These are phyloP conservation scores for Plectus sambesii DNA, from an alignment of 1,140 invertebrate species.

Conservation along the genomic window DNA sequence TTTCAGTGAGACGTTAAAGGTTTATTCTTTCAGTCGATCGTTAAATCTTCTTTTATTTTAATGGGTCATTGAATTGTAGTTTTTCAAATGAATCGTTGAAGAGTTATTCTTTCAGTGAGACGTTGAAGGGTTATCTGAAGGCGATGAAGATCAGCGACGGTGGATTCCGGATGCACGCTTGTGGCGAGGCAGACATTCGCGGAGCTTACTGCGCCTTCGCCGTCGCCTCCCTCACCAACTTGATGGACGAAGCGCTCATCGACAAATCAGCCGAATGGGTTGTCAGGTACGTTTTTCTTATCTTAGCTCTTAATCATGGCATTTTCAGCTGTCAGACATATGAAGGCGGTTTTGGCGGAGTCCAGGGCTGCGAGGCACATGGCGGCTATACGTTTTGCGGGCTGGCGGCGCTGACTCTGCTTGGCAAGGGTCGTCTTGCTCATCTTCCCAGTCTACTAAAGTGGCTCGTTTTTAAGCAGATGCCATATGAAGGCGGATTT, in stretches of 20 bases:
- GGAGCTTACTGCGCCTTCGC: constrained; percentile 85
- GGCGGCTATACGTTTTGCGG: constrained; percentile 96
- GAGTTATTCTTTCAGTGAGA: constrained; percentile 56
- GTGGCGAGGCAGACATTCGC: constrained; percentile 81
- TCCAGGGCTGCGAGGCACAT: constrained; percentile 87
- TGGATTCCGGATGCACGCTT: constrained; percentile 73
- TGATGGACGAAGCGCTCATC: constrained; percentile 65
- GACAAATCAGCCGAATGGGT: constrained; percentile 79
- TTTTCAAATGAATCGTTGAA: constrained; percentile 12
- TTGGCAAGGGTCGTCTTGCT: constrained; percentile 61
- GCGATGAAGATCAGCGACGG: constrained; percentile 65
- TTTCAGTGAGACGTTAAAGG: background rate
- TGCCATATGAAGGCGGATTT: constrained; percentile 49
- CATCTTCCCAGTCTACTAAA: constrained; percentile 60
- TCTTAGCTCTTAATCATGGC: constrained; percentile 9
- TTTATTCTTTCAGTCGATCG: constrained; percentile 16
- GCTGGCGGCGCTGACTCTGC: constrained; percentile 70
- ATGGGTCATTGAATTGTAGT: background rate
- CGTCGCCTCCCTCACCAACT: constrained; percentile 72
- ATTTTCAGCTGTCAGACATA: constrained; percentile 76
- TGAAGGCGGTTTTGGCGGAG: constrained; percentile 90
- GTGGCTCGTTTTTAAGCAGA: constrained; percentile 47
- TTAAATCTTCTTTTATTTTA: constrained; percentile 2
- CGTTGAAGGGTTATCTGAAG: too few relatives aligned
- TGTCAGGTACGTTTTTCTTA: constrained; percentile 50